Conservation (phyloP, 2,113 vertebrate species). For the Chitala chitala region DNA sequence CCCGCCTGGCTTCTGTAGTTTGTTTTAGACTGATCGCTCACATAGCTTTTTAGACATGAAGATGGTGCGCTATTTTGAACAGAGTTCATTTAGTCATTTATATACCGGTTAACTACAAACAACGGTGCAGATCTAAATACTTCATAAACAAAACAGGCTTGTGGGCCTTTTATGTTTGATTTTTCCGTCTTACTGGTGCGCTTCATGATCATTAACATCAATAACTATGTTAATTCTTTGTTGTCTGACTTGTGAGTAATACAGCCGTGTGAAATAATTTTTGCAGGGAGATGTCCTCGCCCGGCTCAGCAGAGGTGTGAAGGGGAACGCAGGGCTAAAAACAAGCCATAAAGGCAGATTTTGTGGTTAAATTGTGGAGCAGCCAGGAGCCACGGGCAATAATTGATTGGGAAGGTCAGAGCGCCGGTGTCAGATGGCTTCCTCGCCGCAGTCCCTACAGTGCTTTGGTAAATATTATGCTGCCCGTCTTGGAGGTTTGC, state of each 20-base stretch:
- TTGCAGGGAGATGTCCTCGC: conserved; percentile 30
- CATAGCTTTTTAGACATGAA: too few relatives aligned
- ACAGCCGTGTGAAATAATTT: background rate
- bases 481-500: conserved; percentile 37
- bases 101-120: too few relatives aligned
- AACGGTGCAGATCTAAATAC: too few relatives aligned
- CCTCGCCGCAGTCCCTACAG: conserved; percentile 14
- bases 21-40: too few relatives aligned
- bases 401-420: conserved; percentile 42
- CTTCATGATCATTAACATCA: too few relatives aligned
- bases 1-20: too few relatives aligned
- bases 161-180: too few relatives aligned
- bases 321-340: conserved; percentile 22
- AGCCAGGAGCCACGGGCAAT: conserved; percentile 29
- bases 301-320: conserved; percentile 28
- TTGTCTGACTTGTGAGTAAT: too few relatives aligned
- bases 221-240: background rate
- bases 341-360: conserved; percentile 33
- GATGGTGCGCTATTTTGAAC: too few relatives aligned
- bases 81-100: too few relatives aligned
- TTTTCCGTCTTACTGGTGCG: too few relatives aligned
- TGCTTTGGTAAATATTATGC: conserved; percentile 47
- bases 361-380: conserved; percentile 33
- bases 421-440: conserved; percentile 34
- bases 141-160: too few relatives aligned